Conservation (phyloP, 2,888 invertebrate species). For the Watsonalla binaria region DNA sequence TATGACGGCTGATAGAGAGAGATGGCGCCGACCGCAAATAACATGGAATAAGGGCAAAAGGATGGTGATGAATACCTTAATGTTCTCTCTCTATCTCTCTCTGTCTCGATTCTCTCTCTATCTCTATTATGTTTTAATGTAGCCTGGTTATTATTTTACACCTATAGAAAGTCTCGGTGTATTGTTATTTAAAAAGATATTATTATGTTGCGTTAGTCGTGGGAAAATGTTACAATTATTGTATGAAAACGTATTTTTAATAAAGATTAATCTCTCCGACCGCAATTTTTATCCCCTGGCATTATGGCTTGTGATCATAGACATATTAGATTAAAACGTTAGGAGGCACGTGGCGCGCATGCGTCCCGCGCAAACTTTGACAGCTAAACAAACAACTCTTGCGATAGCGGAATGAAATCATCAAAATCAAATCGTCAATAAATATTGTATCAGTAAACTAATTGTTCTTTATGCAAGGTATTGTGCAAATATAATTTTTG, state of each 20-base stretch:
- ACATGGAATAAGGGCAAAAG: no score
- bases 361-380: constrained; percentile 51
- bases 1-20: no score
- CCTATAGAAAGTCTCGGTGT: no score
- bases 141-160: no score
- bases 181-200: no score
- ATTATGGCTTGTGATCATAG: constrained; percentile 36
- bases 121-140: no score
- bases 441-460: constrained; percentile 65
- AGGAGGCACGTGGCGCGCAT: constrained; percentile 56
- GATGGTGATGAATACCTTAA: no score
- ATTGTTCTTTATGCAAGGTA: constrained; percentile 49
- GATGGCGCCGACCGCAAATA: no score
- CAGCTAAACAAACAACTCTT: constrained; percentile 71
- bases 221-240: constrained; percentile 16
- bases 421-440: constrained; percentile 58
- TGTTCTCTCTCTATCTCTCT: no score
- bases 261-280: constrained; percentile 38
- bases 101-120: no score
- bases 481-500: constrained; percentile 69
- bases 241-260: constrained; percentile 36
- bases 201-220: constrained; percentile 3
- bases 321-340: constrained; percentile 61
- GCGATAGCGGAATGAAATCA: constrained; percentile 48
- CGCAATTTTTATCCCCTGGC: constrained; percentile 34